Percentiles rank a stretch among this genome's conserved stretches.
phyloP scores from a whole-genome alignment of 2,113 vertebrate species.

The Phrynocephalus versicolor region DNA sequence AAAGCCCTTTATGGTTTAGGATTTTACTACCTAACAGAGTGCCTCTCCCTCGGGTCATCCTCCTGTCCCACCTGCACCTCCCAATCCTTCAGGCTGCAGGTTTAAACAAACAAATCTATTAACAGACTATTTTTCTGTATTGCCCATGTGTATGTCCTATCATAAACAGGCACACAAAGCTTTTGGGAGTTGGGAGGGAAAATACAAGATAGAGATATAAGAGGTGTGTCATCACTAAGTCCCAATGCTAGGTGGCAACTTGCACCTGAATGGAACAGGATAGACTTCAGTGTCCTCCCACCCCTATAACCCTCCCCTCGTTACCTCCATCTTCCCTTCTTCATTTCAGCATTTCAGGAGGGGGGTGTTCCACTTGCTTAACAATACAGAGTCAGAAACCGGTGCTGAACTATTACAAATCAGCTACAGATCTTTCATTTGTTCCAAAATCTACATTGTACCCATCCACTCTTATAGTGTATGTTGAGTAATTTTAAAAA shows the following conservation, averaged over 20 bases:
- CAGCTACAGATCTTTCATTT: background rate
- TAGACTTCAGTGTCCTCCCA: background rate
- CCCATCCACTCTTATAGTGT: background rate
- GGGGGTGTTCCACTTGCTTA: background rate
- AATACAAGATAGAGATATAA: background rate
- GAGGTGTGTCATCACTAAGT: background rate
- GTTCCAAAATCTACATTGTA: background rate
- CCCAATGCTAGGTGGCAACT: background rate
- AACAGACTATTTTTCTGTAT: constrained; percentile 1
- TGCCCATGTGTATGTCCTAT: background rate
- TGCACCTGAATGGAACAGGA: too few species aligned
- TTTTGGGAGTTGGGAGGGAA: background rate
- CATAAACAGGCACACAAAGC: background rate
- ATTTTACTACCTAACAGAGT: too few species aligned
- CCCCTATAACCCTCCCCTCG: background rate
- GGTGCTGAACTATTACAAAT: background rate
- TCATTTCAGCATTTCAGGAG: background rate
- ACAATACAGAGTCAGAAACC: background rate
- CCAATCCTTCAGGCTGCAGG: too few species aligned
- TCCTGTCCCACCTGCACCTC: too few species aligned
- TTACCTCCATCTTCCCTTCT: background rate
- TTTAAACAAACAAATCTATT: too few species aligned
- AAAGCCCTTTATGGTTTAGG: too few species aligned
- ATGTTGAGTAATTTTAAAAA: too few species aligned
- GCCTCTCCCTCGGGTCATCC: too few species aligned